These are phyloP conservation scores for Scaptodrosophila latifasciaeformis DNA, from an alignment of 2,888 invertebrate genomes.

Conservation along the genomic window DNA sequence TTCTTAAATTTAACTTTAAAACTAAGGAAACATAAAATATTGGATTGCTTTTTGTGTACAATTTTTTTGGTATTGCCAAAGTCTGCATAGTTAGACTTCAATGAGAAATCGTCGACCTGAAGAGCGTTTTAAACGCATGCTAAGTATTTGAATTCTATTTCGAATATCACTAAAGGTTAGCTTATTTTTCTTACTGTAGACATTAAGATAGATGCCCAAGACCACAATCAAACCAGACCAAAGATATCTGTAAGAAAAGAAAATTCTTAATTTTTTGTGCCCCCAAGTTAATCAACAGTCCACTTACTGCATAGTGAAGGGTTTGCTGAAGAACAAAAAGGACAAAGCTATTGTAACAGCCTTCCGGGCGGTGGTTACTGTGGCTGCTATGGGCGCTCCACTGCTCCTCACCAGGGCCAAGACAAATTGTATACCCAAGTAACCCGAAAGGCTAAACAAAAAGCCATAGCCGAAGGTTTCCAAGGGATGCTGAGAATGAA, in stretches of 20 bases:
- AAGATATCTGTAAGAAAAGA: constrained; percentile 81
- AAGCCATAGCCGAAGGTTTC: constrained; percentile 90
- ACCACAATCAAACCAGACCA: constrained; percentile 94
- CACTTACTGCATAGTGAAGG: constrained; percentile 93
- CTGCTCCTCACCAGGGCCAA: constrained; percentile 90
- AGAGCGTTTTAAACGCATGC: constrained; percentile 40
- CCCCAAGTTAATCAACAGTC: too few species aligned
- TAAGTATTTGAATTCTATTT: constrained; percentile 41
- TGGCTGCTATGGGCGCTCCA: constrained; percentile 95
- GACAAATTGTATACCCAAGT: constrained; percentile 94
- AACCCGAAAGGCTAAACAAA: constrained; percentile 91
- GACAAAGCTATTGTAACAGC: constrained; percentile 94
- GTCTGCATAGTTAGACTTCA: constrained; percentile 54
- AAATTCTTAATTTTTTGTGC: not conserved
- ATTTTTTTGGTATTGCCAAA: constrained; percentile 39
- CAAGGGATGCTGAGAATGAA: constrained; percentile 79
- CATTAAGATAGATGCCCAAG: constrained; percentile 94
- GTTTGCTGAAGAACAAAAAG: constrained; percentile 94
- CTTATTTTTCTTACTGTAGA: constrained; percentile 86
- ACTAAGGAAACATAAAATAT: constrained; percentile 36
- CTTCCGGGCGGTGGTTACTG: constrained; percentile 93
- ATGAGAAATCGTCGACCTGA: constrained; percentile 67
- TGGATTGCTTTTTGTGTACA: too few species aligned
- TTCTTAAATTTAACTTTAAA: constrained; percentile 3
- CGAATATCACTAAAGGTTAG: constrained; percentile 67